These are phyloP conservation scores for Propsilocerus akamusi DNA, from an alignment of 1,140 invertebrate genomes.

Conservation along the genomic window DNA sequence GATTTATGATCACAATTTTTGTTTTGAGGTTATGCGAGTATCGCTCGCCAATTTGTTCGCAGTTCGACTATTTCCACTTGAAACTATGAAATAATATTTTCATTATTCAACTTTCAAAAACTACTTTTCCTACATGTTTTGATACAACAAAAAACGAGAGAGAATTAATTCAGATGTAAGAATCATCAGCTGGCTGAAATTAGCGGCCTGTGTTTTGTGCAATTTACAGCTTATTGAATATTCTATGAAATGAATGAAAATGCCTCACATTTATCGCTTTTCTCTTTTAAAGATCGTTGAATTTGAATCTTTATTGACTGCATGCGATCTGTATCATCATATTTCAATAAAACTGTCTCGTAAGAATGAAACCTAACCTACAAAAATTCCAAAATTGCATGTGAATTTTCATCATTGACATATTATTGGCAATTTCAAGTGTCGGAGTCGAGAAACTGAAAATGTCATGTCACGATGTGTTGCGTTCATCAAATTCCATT, in stretches of 20 bases:
- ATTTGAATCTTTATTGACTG: neutral
- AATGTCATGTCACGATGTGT: constrained; percentile 2
- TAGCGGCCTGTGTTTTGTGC: neutral
- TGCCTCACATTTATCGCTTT: neutral
- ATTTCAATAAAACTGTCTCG: too few species aligned
- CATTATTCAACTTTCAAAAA: constrained; percentile 4
- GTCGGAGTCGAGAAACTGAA: neutral
- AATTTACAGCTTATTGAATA: neutral
- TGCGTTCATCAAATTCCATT: neutral
- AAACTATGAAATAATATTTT: too few species aligned
- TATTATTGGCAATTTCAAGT: neutral
- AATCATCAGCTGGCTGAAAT: neutral
- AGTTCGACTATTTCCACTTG: too few species aligned
- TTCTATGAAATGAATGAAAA: neutral
- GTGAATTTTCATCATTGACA: too few species aligned
- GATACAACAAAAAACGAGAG: neutral
- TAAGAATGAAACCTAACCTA: too few species aligned
- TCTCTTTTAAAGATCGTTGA: neutral
- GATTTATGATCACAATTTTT: too few species aligned
- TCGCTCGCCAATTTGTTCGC: too few species aligned
- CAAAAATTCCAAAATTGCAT: too few species aligned
- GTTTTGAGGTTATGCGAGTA: too few species aligned
- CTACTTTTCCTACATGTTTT: neutral
- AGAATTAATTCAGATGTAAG: neutral
- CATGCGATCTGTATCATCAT: neutral